Evolutionary conservation across 2,113 vertebrate species (phyloP).

Genomic region (Mesembrinibis cayennensis): DNA sequence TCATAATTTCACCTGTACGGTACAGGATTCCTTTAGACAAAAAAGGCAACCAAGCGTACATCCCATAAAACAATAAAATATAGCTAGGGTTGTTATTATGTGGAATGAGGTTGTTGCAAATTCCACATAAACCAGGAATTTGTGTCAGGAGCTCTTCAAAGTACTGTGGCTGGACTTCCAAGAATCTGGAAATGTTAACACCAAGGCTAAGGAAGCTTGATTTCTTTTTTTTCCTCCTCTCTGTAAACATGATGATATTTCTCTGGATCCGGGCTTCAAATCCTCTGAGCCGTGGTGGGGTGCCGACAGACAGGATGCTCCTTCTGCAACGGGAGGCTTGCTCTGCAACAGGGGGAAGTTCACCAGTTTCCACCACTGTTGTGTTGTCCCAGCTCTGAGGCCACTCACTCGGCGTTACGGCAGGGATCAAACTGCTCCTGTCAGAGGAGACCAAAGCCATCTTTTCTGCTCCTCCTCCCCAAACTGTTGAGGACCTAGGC

Average conservation of each 20-base stretch:
- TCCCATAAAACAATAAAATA: slow-evolving; percentile 23
- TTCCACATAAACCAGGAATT: slow-evolving; percentile 3
- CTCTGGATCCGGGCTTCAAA: background rate
- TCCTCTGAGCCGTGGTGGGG: rapidly evolving
- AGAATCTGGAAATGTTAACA: background rate
- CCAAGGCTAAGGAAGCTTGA: background rate
- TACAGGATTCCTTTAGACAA: background rate
- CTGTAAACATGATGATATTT: background rate
- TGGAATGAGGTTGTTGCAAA: background rate
- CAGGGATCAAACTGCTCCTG: background rate
- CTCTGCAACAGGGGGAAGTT: background rate
- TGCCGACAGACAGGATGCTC: background rate
- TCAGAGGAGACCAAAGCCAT: background rate
- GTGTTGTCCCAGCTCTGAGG: background rate
- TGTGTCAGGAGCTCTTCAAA: background rate
- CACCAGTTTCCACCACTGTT: rapidly evolving
- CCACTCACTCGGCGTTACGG: rapidly evolving
- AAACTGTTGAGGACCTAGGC: background rate
- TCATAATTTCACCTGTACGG: background rate
- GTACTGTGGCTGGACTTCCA: background rate
- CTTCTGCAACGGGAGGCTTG: background rate
- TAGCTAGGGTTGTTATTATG: background rate
- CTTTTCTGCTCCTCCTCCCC: background rate
- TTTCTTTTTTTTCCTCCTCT: background rate
- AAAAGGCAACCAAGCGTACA: background rate